Conservation (phyloP, 2,888 invertebrate genomes). For the Dorcus hopei region DNA sequence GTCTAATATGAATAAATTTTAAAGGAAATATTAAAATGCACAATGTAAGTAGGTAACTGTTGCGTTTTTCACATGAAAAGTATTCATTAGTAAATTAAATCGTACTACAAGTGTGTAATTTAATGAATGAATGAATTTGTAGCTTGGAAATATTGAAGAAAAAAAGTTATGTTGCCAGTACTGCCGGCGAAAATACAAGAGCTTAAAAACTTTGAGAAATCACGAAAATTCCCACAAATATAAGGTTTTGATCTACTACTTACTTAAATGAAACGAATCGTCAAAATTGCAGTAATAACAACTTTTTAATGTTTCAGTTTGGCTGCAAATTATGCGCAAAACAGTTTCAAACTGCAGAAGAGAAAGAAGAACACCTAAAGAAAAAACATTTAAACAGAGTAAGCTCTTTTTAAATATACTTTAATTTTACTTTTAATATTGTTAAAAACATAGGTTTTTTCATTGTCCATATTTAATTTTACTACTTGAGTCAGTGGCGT, state of each 20-base stretch:
- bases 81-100: too few species aligned
- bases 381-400: conserved; percentile 25
- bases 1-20: too few species aligned
- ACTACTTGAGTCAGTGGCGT: too few species aligned
- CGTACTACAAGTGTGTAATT: too few species aligned
- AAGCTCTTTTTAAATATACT: not conserved
- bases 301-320: conserved; percentile 36
- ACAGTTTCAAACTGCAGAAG: conserved; percentile 12
- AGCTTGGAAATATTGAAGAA: not conserved
- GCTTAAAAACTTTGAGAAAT: conserved; percentile 42
- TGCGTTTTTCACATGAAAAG: too few species aligned
- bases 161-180: conserved; percentile 10
- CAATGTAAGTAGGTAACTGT: too few species aligned
- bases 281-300: not conserved
- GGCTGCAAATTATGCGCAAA: conserved; percentile 44
- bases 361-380: conserved; percentile 28
- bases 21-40: too few species aligned
- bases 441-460: too few species aligned
- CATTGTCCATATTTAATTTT: too few species aligned
- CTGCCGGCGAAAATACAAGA: conserved; percentile 24
- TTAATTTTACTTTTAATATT: too few species aligned
- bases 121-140: too few species aligned
- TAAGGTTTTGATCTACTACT: conserved; percentile 22
- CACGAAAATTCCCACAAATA: conserved; percentile 47
- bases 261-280: not conserved